phyloP scores from a whole-genome alignment of 2,888 invertebrate genomes.

The Cantharis nigra region DNA sequence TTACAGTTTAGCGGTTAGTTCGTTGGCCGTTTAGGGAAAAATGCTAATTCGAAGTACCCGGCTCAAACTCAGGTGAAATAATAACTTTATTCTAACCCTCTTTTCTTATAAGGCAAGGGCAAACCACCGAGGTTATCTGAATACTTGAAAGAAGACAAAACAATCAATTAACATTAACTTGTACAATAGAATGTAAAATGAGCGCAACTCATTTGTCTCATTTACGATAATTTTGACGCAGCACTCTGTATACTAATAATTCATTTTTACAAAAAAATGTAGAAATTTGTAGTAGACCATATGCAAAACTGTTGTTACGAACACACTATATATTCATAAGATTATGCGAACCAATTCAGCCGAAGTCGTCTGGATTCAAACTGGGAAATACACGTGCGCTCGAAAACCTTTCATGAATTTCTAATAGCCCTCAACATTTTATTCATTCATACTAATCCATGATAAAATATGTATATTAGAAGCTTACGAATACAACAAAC shows the following conservation, averaged over 20 bases:
- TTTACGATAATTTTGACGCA: not conserved
- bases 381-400: not conserved
- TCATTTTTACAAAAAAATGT: not conserved
- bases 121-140: too few species aligned
- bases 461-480: not conserved
- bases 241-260: not conserved
- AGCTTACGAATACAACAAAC: not conserved
- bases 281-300: not conserved
- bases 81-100: too few species aligned
- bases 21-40: too few species aligned
- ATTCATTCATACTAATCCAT: not conserved
- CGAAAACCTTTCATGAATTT: constrained; percentile 1
- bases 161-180: too few species aligned
- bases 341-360: not conserved
- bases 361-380: not conserved
- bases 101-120: too few species aligned
- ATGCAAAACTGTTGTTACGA: not conserved
- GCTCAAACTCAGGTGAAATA: too few species aligned
- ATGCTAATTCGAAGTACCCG: too few species aligned
- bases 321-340: not conserved
- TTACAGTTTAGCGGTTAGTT: too few species aligned
- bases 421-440: not conserved
- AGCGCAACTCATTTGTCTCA: too few species aligned
- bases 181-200: too few species aligned
- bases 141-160: too few species aligned